A percentile compares a stretch with the other conserved stretches of the same genome.
phyloP scores from a whole-genome alignment of 2,113 vertebrate genomes.

The Corapipo altera region DNA sequence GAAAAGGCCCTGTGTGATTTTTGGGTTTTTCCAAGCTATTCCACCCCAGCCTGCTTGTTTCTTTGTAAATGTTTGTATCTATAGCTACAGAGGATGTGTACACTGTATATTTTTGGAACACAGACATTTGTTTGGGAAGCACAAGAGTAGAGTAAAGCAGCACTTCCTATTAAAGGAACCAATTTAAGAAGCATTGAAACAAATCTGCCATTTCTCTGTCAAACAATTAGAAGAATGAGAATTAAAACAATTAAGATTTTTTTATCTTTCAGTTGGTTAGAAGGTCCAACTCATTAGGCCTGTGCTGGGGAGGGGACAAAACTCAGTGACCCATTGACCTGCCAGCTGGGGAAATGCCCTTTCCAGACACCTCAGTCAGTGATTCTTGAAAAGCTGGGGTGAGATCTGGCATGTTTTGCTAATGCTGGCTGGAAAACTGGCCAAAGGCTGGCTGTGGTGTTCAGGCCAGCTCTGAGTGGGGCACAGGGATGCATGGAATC shows the following conservation, averaged over 20 bases:
- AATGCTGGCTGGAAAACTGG: background rate
- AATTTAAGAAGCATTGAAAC: background rate
- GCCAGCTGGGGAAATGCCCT: background rate
- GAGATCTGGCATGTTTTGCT: background rate
- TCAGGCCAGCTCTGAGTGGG: background rate
- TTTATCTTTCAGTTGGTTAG: background rate
- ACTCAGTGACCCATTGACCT: background rate
- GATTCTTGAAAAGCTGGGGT: background rate
- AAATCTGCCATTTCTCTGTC: background rate
- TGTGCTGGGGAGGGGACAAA: background rate
- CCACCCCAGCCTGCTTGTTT: background rate
- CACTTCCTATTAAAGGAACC: conserved; percentile 34
- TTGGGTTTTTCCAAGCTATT: background rate
- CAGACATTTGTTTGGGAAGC: background rate
- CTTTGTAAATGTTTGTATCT: conserved; percentile 34
- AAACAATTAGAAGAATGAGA: background rate
- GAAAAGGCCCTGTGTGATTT: background rate
- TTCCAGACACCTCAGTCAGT: background rate
- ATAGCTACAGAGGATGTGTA: background rate
- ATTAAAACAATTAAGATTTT: background rate
- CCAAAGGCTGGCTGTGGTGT: background rate
- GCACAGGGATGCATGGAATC: rapidly evolving
- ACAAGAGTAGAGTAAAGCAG: background rate
- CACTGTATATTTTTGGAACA: conserved; percentile 46
- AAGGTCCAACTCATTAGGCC: background rate